Evolutionary conservation across 2,888 invertebrate species (phyloP).

Genomic region (Teleogryllus oceanicus): DNA sequence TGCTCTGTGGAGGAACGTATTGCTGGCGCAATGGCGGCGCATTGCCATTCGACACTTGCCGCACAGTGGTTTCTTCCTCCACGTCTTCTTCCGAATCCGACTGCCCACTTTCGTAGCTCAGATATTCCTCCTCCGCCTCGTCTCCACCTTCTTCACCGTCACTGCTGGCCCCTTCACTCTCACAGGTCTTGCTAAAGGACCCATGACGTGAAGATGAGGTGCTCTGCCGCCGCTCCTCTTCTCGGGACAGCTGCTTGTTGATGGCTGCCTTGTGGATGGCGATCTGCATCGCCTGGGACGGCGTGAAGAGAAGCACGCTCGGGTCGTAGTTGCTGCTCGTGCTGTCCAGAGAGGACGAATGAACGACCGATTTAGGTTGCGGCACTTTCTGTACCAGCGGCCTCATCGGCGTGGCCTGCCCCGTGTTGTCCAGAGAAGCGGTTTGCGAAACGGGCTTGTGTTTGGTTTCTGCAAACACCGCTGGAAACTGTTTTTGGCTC

Average conservation of each 20-base stretch:
- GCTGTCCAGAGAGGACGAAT: conserved; percentile 34
- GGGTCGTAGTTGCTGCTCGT: conserved; percentile 43
- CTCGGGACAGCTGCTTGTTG: conserved; percentile 47
- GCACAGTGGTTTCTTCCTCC: conserved; percentile 31
- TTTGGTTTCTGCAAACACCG: neutral
- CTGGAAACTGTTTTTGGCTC: neutral
- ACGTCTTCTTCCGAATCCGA: conserved; percentile 33
- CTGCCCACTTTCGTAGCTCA: conserved; percentile 40
- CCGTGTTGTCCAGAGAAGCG: conserved; percentile 24
- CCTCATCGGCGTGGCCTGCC: neutral
- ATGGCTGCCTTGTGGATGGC: conserved; percentile 48
- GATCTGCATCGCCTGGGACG: conserved; percentile 46
- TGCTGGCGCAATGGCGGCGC: neutral
- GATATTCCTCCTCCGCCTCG: conserved; percentile 34
- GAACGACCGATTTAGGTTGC: conserved; percentile 27
- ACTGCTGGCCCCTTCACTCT: conserved; percentile 33
- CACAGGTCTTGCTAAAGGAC: conserved; percentile 18
- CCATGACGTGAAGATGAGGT: conserved; percentile 3
- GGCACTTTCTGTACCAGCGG: neutral
- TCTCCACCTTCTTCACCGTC: conserved; percentile 31
- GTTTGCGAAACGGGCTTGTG: conserved; percentile 24
- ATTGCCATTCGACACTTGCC: neutral
- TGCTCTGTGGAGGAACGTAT: neutral
- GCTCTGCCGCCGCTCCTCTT: conserved; percentile 42
- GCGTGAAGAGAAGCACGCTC: conserved; percentile 45